Evolutionary conservation across 2,888 invertebrate genomes (phyloP), one percentile per base, ranked within the genome.

Genomic region (Acronicta aceris): DNA sequence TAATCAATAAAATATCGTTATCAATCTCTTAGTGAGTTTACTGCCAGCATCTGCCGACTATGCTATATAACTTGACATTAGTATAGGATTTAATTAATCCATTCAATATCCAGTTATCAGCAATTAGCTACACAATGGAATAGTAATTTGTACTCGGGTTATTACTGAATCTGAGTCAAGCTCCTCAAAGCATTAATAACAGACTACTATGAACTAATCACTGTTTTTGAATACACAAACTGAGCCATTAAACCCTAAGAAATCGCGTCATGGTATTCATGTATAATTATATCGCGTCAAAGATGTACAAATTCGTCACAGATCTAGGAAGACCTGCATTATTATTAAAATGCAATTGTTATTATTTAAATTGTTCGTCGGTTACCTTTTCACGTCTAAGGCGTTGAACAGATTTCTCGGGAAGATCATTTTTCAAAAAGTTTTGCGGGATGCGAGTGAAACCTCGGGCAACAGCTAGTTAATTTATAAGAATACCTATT

Each of bases 91-190:
- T 55, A 41, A 54, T 64, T 53, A 8, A 17, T 40, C 9, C 5
- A 40, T 46, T 58, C 17, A 17, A 27, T 9, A 47, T 25, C 13
- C 30, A 45, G 17, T 61, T 36, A 65, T 61, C 38, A 73, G 10
- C 54, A 45, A 73, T 74, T 74, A 58, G 74, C 58, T 58, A 64
- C 63, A 58, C 59, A 49, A 15, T 54, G 53, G 38, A 48, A 47
- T 42, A 43, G 8, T 21, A 15, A 46, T 33, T 33, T 30, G 12
- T 21, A 45, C 45, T 52, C 4, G 17, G 61, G 33, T 56, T 50
- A 58, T 70, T 54, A 61, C 8, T 33, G 10, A 21, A 47, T 41
- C 36, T 57, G 36, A 54, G 36, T 54, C 27, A 42, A 56, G 16
- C 15, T 8, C 21, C 5, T 13, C 21, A 50, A 66, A 48, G 8